Conservation (phyloP, 2,113 vertebrate genomes). For the Acanthochromis polyacanthus region DNA sequence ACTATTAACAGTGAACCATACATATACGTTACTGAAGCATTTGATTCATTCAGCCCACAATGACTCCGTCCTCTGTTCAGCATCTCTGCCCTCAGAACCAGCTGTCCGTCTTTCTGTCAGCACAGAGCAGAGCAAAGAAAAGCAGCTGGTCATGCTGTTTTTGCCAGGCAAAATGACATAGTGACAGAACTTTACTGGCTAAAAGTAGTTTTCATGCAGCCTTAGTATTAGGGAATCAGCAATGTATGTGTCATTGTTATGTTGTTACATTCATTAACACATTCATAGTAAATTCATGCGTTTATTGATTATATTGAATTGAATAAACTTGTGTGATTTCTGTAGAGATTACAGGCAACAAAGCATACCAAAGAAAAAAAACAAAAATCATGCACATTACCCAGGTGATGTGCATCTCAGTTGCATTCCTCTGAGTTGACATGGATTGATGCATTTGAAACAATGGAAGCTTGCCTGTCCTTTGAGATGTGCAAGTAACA, state of each 20-base stretch:
- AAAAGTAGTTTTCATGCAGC: slow-evolving; percentile 7
- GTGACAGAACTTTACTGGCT: slow-evolving; percentile 11
- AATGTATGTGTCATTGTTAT: not conserved
- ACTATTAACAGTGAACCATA: not conserved
- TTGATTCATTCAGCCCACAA: slow-evolving; percentile 13
- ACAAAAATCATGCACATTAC: too few species aligned
- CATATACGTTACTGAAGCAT: not conserved
- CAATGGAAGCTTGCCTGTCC: not conserved
- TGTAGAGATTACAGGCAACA: not conserved
- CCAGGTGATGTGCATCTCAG: too few species aligned
- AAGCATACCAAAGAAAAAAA: not conserved
- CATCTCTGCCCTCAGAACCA: too few species aligned
- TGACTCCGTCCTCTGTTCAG: not conserved
- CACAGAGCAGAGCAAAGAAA: slow-evolving; percentile 6
- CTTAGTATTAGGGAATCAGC: slow-evolving; percentile 11
- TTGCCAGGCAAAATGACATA: not conserved
- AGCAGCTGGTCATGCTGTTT: not conserved
- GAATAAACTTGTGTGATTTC: not conserved
- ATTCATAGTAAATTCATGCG: too few species aligned
- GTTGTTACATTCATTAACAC: too few species aligned
- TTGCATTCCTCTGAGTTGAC: too few species aligned
- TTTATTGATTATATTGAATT: not conserved
- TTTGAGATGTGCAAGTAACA: not conserved
- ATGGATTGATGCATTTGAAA: not conserved
- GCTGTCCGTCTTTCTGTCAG: not conserved